These are phyloP conservation scores for Eueremaeus valkanovi DNA, from an alignment of 2,888 invertebrate genomes.

Conservation along the genomic window DNA sequence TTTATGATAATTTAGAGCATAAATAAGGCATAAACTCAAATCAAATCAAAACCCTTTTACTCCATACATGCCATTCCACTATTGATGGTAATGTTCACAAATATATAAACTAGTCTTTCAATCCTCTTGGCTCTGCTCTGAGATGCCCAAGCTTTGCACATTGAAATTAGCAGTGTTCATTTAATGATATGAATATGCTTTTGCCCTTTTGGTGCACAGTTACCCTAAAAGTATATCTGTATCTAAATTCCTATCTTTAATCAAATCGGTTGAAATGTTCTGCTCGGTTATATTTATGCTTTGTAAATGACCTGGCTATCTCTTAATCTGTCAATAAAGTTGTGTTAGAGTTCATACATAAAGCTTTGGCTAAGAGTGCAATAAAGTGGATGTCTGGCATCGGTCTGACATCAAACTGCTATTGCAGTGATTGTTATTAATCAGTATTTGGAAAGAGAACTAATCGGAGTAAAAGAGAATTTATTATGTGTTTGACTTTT, in stretches of 20 bases:
- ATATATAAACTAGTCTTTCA: not conserved
- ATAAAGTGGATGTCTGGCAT: not conserved
- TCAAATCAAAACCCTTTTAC: not conserved
- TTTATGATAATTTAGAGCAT: conserved; percentile 10
- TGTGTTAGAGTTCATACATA: too few relatives aligned
- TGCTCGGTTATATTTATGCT: too few relatives aligned
- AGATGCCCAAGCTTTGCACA: too few relatives aligned
- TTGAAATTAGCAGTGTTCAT: too few relatives aligned
- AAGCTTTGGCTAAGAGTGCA: too few relatives aligned
- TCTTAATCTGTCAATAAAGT: too few relatives aligned
- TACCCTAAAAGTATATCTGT: too few relatives aligned
- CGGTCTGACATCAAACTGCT: not conserved
- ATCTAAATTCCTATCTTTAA: too few relatives aligned
- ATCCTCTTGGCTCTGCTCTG: not conserved
- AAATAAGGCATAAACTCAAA: not conserved
- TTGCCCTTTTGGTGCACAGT: too few relatives aligned
- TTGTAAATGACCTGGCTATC: too few relatives aligned
- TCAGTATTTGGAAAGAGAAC: conserved; percentile 25
- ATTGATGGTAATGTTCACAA: not conserved
- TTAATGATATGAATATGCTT: too few relatives aligned
- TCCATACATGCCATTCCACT: not conserved
- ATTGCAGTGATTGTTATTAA: conserved; percentile 3
- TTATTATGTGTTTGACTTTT: conserved; percentile 26
- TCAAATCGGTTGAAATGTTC: too few relatives aligned
- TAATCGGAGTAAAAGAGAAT: conserved; percentile 17